Evolutionary conservation across 2,888 invertebrate species (phyloP), one percentile per base, ranked within the genome.

Genomic region (Gnatocerus cornutus): DNA sequence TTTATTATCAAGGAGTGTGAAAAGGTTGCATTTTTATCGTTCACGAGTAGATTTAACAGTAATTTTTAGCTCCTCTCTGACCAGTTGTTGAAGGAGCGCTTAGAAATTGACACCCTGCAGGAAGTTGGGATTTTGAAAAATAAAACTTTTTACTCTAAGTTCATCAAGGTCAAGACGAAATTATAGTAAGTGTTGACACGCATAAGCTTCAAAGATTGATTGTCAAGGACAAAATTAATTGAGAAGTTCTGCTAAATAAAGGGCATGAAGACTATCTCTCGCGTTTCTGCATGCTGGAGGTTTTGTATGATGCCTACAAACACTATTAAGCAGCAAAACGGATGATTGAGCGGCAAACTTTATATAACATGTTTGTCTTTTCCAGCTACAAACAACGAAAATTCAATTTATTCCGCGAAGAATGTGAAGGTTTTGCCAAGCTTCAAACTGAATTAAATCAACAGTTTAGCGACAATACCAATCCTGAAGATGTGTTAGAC

Each of bases 381-480:
- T 90, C 71, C 85, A 99, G 99, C 85, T 99, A 99, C 85, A 99
- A 99, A 84, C 99, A 99, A 85, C 92, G 98, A 79, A 99, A 99
- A 82, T 99, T 98, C 85, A 99, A 99, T 87, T 88, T 99, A 79
- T 94, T 99, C 82, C 90, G 99, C 62, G 99, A 99, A 87, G 99
- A 99, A 87, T 97, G 95, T 86, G 99, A 99, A 88, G 99, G 99
- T 4, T 99, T 97, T 87, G 94, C 99, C 1, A 99, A 99, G 85
- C 87, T 99, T 48, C 92, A 98, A 67, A 93, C 96, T 12, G 98
- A 98, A 87, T 87, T 99, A 69, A 96, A 95, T 88, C 95, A 96
- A 85, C 93, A 94, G 79, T 88, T 90, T 74, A 88, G 88, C 65
- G 89, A 89, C 80, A 84, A 89, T 74, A 88, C 88, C 62, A 89